phyloP scores from a whole-genome alignment of 2,113 vertebrate genomes.

The Pygoscelis adeliae region DNA sequence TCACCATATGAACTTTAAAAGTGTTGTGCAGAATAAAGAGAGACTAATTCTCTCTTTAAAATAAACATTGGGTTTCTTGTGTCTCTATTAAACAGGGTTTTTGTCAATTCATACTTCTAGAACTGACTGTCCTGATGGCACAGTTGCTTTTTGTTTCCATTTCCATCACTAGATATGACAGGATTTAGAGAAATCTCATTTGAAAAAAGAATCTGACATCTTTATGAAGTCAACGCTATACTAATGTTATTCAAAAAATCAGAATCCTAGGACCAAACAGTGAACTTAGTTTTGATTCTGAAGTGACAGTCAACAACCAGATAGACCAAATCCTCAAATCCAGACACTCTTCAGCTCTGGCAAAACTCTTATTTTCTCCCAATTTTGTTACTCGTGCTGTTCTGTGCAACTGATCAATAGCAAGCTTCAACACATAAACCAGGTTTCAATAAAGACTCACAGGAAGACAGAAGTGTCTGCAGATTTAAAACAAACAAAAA shows the following conservation, averaged over 20 bases:
- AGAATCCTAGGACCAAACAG: background rate
- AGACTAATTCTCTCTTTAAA: background rate
- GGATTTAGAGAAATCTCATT: background rate
- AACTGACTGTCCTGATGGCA: background rate
- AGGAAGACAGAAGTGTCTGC: background rate
- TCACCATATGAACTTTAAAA: background rate
- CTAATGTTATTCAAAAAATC: background rate
- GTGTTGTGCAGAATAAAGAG: background rate
- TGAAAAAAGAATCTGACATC: background rate
- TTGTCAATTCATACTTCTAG: background rate
- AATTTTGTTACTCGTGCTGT: background rate
- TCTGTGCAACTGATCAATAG: background rate
- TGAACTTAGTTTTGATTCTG: background rate
- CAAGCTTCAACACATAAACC: background rate
- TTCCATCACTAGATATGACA: background rate
- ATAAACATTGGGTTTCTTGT: background rate
- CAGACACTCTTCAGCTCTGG: background rate
- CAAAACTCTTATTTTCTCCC: background rate
- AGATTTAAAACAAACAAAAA: background rate
- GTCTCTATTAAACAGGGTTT: background rate
- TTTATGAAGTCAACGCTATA: background rate
- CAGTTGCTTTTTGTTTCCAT: background rate
- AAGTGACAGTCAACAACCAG: background rate
- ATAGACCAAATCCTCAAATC: background rate
- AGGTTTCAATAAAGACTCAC: background rate